Evolutionary conservation across 2,797 vertebrate genomes (phyloP).

Genomic region (Lindbergichthys nudifrons): DNA sequence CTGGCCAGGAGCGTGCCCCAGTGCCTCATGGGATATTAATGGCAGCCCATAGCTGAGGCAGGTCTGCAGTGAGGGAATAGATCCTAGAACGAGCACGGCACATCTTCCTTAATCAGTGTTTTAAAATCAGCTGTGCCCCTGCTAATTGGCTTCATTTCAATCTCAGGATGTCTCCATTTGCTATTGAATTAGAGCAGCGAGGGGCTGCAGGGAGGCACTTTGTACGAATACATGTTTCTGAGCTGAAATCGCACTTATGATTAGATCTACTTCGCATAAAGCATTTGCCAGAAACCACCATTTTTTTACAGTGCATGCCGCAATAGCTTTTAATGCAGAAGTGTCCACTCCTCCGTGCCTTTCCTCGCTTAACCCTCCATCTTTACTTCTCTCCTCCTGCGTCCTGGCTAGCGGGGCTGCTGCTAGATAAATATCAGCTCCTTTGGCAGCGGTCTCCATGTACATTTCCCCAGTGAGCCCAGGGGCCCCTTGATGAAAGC

Average conservation of each 20-base stretch:
- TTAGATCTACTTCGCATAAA: conserved; percentile 12
- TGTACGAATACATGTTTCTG: conserved; percentile 52
- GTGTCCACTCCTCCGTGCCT: conserved; percentile 23
- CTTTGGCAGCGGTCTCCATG: conserved; percentile 88
- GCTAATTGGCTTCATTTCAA: conserved; percentile 90
- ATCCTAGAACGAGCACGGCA: conserved; percentile 85
- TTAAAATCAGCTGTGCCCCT: conserved; percentile 86
- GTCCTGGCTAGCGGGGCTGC: conserved; percentile 46
- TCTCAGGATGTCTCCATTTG: conserved; percentile 86
- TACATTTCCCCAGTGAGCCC: conserved; percentile 87
- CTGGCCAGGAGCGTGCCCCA: conserved; percentile 81
- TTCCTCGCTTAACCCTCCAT: conserved; percentile 33
- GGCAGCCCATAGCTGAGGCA: conserved; percentile 81
- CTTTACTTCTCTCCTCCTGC: conserved; percentile 29
- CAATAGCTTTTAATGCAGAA: conserved; percentile 33
- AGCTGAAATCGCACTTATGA: conserved; percentile 38
- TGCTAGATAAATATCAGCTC: conserved; percentile 84
- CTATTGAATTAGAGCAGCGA: conserved; percentile 87
- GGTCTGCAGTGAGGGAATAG: conserved; percentile 83
- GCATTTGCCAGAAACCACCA: conserved; percentile 19
- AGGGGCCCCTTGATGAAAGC: conserved; percentile 92
- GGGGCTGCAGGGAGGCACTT: conserved; percentile 78
- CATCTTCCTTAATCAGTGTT: conserved; percentile 84
- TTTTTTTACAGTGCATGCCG: conserved; percentile 21
- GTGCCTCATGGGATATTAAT: conserved; percentile 84